phyloP scores from a whole-genome alignment of 2,113 vertebrate species.

The Macquaria australasica region DNA sequence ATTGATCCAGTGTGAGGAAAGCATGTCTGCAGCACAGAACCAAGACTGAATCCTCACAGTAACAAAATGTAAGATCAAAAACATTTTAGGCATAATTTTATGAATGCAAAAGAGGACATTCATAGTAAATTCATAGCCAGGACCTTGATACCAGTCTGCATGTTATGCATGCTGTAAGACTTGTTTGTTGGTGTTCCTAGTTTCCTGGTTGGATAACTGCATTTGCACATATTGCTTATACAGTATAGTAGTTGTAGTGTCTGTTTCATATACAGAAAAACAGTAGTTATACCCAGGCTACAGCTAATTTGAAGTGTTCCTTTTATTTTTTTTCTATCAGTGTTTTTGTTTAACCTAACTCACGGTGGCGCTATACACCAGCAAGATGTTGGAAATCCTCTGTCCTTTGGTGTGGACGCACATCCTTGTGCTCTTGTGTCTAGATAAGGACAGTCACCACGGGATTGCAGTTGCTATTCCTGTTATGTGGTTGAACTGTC shows the following conservation, averaged over 20 bases:
- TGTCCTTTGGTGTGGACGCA: not conserved
- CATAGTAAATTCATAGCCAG: not conserved
- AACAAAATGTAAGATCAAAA: not conserved
- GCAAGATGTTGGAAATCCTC: not conserved
- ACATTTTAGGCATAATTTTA: not conserved
- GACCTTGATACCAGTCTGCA: not conserved
- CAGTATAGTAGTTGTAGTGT: not conserved
- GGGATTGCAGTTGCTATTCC: not conserved
- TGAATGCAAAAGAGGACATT: not conserved
- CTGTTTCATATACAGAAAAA: not conserved
- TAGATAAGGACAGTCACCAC: not conserved
- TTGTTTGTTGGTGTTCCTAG: not conserved
- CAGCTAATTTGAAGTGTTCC: too few relatives aligned
- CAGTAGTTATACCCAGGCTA: not conserved
- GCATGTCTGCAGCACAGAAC: not conserved
- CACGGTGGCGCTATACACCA: constrained; percentile 69
- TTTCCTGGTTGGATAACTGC: not conserved
- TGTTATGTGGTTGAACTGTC: not conserved
- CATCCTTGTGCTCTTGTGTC: not conserved
- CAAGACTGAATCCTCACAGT: not conserved
- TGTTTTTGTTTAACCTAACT: constrained; percentile 14
- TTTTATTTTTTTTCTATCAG: not conserved
- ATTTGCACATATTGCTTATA: not conserved
- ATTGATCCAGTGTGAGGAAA: not conserved
- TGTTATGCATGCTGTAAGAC: not conserved